Percentiles rank a stretch among this genome's conserved stretches.
Conservation (phyloP, 1,140 invertebrate genomes). For the Drosophila orena region DNA sequence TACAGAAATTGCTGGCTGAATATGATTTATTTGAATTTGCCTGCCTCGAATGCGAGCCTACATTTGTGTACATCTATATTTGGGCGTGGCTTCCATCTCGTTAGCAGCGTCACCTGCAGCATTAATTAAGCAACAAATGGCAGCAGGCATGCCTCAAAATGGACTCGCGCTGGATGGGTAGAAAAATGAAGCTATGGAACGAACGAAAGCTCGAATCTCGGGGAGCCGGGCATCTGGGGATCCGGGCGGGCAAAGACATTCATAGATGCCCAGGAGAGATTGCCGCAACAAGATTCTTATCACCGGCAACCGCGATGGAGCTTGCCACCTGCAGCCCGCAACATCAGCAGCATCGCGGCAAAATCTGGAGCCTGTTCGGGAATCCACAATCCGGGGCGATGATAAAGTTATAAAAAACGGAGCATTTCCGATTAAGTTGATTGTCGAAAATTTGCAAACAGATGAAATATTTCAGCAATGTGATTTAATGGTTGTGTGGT, state of each 20-base stretch:
- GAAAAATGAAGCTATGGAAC: constrained; percentile 1
- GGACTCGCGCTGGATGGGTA: constrained; percentile 19
- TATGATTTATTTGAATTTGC: constrained; percentile 31
- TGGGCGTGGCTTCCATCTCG: constrained; percentile 53
- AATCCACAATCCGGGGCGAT: constrained; percentile 16
- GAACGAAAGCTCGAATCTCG: not conserved
- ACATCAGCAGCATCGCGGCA: not conserved
- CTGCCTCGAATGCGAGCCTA: constrained; percentile 20
- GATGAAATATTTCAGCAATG: constrained; percentile 76
- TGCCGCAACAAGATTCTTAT: constrained; percentile 46
- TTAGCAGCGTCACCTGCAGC: constrained; percentile 72
- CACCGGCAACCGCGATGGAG: constrained; percentile 17
- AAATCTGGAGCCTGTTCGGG: constrained; percentile 5
- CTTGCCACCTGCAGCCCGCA: constrained; percentile 16
- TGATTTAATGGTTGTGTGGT: constrained; percentile 64
- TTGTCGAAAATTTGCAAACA: constrained; percentile 81
- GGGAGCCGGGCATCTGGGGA: not conserved
- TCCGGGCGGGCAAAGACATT: constrained; percentile 21
- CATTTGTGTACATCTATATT: constrained; percentile 34
- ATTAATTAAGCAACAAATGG: constrained; percentile 74
- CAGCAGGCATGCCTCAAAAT: constrained; percentile 46
- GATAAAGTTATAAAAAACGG: constrained; percentile 78
- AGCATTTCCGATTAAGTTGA: constrained; percentile 65
- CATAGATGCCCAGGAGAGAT: constrained; percentile 46
- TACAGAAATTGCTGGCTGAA: constrained; percentile 1